Evolutionary conservation across 64 coral and sea anemone genomes (phyloP).

Genomic region (Astreopora myriophthalma): DNA sequence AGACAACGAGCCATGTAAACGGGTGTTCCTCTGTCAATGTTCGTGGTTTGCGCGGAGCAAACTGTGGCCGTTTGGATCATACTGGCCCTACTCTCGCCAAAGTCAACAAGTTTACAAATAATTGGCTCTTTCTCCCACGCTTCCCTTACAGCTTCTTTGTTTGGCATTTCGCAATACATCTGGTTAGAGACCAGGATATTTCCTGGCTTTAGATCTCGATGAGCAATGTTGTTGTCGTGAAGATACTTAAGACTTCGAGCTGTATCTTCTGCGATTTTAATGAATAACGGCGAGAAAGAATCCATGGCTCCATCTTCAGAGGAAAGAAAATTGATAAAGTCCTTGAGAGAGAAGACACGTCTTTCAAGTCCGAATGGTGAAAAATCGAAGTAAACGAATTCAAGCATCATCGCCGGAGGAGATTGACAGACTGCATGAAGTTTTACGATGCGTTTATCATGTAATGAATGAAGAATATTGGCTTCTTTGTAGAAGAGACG

Average conservation of each 20-base stretch:
- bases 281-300: conserved; percentile 8
- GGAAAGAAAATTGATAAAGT: conserved; percentile 33
- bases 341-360: conserved; percentile 57
- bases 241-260: background rate
- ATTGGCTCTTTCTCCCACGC: conserved; percentile 29
- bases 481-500: too few relatives aligned
- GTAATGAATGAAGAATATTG: conserved; percentile 19
- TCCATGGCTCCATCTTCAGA: conserved; percentile 3
- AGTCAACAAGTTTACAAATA: conserved; percentile 36
- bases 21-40: conserved; percentile 48
- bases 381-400: conserved; percentile 70
- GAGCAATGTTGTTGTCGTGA: conserved; percentile 32
- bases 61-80: conserved; percentile 12
- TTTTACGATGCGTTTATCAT: background rate
- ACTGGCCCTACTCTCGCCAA: conserved; percentile 25
- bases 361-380: conserved; percentile 31
- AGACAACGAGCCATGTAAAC: conserved; percentile 44
- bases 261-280: conserved; percentile 12
- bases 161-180: background rate
- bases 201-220: conserved; percentile 30
- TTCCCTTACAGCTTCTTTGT: conserved; percentile 5
- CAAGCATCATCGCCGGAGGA: conserved; percentile 59
- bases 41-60: conserved; percentile 15
- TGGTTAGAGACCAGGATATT: conserved; percentile 9
- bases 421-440: conserved; percentile 13